These are phyloP conservation scores for Biston betularia DNA, from an alignment of 2,888 invertebrate species.

Conservation along the genomic window DNA sequence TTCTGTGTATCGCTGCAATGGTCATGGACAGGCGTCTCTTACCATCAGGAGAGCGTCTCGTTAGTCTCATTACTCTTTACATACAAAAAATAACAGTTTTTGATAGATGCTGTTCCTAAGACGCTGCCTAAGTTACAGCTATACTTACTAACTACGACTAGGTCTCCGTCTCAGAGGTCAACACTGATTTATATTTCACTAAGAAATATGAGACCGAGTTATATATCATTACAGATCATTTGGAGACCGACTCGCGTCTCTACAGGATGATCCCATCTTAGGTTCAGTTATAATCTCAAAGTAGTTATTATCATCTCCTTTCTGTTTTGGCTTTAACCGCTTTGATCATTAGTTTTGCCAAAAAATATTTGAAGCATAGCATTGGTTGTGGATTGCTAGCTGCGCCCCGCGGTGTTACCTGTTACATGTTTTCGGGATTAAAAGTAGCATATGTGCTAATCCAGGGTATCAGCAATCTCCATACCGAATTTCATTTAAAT, in stretches of 20 bases:
- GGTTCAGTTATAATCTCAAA: neutral
- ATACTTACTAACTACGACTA: conserved; percentile 1
- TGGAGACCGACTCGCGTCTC: conserved; percentile 39
- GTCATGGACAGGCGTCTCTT: no score
- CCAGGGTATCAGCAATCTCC: no score
- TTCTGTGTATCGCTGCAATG: no score
- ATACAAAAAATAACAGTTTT: neutral
- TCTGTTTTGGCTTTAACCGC: neutral
- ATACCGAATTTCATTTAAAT: no score
- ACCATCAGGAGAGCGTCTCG: neutral
- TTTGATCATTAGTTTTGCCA: conserved; percentile 4
- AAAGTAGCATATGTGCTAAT: no score
- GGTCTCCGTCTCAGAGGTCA: conserved; percentile 37
- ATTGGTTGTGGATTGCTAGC: no score
- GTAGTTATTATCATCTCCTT: no score
- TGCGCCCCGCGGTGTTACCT: no score
- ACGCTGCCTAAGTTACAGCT: neutral
- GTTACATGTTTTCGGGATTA: no score
- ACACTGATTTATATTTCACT: conserved; percentile 50
- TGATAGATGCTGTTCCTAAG: neutral
- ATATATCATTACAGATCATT: conserved; percentile 61
- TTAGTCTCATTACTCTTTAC: no score
- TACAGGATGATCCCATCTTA: conserved; percentile 41
- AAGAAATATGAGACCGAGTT: conserved; percentile 43
- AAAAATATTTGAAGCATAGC: neutral